These are phyloP conservation scores for Rhagologus leucostigma DNA, from an alignment of 2,113 vertebrate genomes.

Conservation along the genomic window DNA sequence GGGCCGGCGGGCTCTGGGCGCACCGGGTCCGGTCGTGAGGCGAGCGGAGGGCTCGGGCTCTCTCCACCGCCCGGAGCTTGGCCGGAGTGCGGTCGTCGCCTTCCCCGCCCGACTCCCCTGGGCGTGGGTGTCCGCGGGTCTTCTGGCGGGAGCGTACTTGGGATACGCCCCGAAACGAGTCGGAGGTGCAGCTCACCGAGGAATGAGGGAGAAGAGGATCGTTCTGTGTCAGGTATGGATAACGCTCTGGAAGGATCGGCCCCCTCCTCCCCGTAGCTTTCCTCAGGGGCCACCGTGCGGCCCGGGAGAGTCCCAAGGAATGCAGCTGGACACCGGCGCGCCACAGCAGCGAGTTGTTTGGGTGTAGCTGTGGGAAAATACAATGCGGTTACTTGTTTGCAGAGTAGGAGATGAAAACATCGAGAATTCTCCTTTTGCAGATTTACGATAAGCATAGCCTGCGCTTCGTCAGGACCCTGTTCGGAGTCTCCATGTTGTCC, in stretches of 20 bases:
- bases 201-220: neutral
- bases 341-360: neutral
- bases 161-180: neutral
- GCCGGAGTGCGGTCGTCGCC: neutral
- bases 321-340: neutral
- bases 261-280: neutral
- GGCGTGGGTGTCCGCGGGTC: neutral
- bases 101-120: neutral
- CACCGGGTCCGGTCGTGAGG: no score
- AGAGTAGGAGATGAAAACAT: neutral
- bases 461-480: neutral
- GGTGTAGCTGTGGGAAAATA: neutral
- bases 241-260: neutral
- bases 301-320: neutral
- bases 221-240: neutral
- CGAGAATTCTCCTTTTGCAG: conserved; percentile 1
- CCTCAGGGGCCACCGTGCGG: neutral
- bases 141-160: neutral
- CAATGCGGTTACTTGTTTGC: neutral
- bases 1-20: neutral
- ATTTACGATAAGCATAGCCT: neutral
- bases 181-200: neutral
- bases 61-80: neutral
- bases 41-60: neutral
- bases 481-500: neutral